Percentiles rank a stretch among this genome's conserved stretches.
Evolutionary conservation across 2,797 vertebrate genomes (phyloP).

Genomic region (Sebastes goodei): DNA sequence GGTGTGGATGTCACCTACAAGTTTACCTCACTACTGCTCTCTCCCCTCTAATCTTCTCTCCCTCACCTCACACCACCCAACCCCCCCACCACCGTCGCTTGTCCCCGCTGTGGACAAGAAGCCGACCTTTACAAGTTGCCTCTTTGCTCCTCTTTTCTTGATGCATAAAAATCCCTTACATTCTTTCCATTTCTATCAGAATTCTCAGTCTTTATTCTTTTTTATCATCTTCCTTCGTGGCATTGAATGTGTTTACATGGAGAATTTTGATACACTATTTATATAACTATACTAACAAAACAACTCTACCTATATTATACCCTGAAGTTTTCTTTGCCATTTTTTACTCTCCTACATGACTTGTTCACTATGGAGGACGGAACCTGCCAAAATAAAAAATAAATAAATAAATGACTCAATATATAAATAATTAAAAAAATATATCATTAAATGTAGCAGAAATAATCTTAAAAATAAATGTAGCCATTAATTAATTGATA

Average conservation of each 20-base stretch:
- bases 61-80: not conserved
- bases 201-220: not conserved
- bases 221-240: not conserved
- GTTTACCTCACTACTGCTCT: constrained; percentile 32
- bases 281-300: not conserved
- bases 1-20: constrained; percentile 62
- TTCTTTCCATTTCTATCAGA: not conserved
- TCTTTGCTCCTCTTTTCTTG: not conserved
- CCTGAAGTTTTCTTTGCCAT: not conserved
- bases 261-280: not conserved
- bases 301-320: not conserved
- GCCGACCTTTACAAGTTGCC: constrained; percentile 42
- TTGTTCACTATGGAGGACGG: too few species aligned
- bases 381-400: too few species aligned
- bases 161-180: not conserved
- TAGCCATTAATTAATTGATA: too few species aligned
- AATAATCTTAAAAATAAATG: too few species aligned
- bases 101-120: constrained; percentile 22
- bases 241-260: not conserved
- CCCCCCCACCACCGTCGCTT: not conserved
- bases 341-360: not conserved
- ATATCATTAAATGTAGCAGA: too few species aligned
- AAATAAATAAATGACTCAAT: too few species aligned
- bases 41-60: constrained; percentile 36
- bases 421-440: too few species aligned